phyloP scores from a whole-genome alignment of 2,113 vertebrate species.

The Apteryx mantelli region DNA sequence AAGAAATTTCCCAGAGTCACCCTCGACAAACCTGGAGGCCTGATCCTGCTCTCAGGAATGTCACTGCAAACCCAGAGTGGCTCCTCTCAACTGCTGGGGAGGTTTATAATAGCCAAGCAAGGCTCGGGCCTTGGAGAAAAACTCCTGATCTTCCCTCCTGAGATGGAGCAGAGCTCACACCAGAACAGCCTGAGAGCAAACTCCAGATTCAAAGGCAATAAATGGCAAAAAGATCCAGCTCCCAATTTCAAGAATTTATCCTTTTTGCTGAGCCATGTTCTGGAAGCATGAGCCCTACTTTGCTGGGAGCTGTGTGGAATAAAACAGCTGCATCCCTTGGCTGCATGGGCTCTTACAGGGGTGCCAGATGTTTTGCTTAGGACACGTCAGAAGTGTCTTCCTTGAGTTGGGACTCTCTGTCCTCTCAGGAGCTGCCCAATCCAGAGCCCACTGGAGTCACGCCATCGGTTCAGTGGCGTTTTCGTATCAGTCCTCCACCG shows the following conservation, averaged over 20 bases:
- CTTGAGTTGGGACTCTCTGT: slow-evolving; percentile 1
- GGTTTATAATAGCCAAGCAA: neutral
- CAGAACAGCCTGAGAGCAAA: neutral
- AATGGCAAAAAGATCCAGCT: neutral
- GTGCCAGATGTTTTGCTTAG: slow-evolving; percentile 68
- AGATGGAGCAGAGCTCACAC: neutral
- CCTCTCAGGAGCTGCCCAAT: neutral
- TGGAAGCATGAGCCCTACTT: neutral
- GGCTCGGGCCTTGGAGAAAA: neutral
- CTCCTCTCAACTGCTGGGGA: neutral
- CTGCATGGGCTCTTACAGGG: slow-evolving; percentile 28
- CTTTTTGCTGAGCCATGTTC: slow-evolving; percentile 62
- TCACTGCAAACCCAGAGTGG: neutral
- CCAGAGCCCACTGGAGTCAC: neutral
- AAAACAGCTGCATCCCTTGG: slow-evolving; percentile 61
- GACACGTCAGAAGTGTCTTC: slow-evolving; percentile 52
- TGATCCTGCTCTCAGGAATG: slow-evolving; percentile 31
- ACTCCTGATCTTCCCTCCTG: neutral
- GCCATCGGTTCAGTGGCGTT: neutral
- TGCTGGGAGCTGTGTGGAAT: neutral
- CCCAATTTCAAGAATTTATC: neutral
- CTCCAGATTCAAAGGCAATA: neutral
- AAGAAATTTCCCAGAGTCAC: slow-evolving; percentile 65
- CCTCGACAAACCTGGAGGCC: slow-evolving; percentile 38
- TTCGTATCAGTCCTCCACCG: neutral